phyloP scores from a whole-genome alignment of 1,140 invertebrate species.

The Thalassaphorura encarpata region DNA sequence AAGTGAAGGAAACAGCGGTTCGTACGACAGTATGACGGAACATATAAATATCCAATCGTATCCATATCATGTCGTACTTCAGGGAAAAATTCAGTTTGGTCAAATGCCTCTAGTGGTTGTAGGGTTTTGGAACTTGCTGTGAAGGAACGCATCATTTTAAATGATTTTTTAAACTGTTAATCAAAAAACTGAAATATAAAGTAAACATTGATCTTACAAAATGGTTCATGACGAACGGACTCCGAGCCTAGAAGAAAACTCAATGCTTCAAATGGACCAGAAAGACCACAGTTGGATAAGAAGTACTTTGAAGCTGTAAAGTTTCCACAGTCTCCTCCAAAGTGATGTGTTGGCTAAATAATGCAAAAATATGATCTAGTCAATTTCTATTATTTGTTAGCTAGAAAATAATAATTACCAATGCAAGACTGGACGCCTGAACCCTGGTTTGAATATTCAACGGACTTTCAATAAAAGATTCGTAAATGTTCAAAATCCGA shows the following conservation, averaged over 20 bases:
- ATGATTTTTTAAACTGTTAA: neutral
- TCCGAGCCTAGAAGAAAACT: slow-evolving; percentile 20
- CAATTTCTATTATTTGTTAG: neutral
- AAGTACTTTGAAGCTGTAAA: slow-evolving; percentile 17
- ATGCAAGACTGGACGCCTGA: slow-evolving; percentile 7
- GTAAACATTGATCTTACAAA: slow-evolving; percentile 7
- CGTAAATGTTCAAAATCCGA: slow-evolving; percentile 16
- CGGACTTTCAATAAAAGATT: slow-evolving; percentile 14
- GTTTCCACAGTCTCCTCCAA: slow-evolving; percentile 6
- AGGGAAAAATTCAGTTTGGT: slow-evolving; percentile 28
- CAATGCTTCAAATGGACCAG: slow-evolving; percentile 22
- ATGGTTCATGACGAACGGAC: slow-evolving; percentile 1
- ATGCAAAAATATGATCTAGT: neutral
- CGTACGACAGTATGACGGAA: slow-evolving; percentile 16
- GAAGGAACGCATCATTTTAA: neutral
- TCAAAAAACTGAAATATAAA: neutral
- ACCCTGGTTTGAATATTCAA: slow-evolving; percentile 10
- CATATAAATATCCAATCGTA: slow-evolving; percentile 17
- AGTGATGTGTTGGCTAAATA: neutral
- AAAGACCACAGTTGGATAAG: slow-evolving; percentile 28
- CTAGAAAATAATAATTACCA: slow-evolving; percentile 14
- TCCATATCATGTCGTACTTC: slow-evolving; percentile 19
- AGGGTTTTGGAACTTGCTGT: neutral
- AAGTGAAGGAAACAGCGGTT: slow-evolving; percentile 23
- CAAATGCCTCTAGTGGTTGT: slow-evolving; percentile 14